Evolutionary conservation across 1,140 invertebrate genomes (phyloP).

Genomic region (Oryctes rhinoceros): DNA sequence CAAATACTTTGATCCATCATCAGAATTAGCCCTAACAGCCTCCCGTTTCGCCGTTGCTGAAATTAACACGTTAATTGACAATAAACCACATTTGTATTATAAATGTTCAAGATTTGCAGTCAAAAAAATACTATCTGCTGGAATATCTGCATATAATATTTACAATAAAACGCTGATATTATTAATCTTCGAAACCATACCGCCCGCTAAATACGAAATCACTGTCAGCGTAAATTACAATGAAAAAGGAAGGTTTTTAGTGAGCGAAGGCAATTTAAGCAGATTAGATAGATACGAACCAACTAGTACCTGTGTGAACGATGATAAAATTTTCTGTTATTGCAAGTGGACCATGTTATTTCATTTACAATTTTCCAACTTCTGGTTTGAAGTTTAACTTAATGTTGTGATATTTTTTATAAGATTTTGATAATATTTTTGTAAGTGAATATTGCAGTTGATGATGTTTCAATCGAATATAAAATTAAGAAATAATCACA

Average conservation of each 20-base stretch:
- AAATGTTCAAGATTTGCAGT: constrained; percentile 64
- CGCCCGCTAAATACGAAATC: constrained; percentile 68
- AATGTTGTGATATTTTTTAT: not conserved
- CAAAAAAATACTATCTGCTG: constrained; percentile 58
- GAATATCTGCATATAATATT: constrained; percentile 52
- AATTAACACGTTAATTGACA: constrained; percentile 54
- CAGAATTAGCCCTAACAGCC: constrained; percentile 60
- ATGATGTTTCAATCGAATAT: no score
- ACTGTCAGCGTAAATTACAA: constrained; percentile 60
- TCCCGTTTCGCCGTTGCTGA: constrained; percentile 62
- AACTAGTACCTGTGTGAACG: constrained; percentile 65
- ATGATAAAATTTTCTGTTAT: constrained; percentile 67
- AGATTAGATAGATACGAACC: constrained; percentile 68
- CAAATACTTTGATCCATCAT: constrained; percentile 59
- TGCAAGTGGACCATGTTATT: constrained; percentile 49
- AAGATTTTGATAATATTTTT: no score
- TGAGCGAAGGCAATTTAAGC: constrained; percentile 61
- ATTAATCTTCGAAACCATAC: constrained; percentile 64
- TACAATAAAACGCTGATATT: constrained; percentile 60
- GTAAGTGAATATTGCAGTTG: no score
- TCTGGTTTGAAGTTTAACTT: constrained; percentile 35
- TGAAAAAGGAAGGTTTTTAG: constrained; percentile 46
- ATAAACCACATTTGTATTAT: constrained; percentile 40
- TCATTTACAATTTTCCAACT: not conserved
- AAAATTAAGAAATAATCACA: no score